Evolutionary conservation across 1,140 invertebrate genomes (phyloP).

Genomic region (Elysia chlorotica): DNA sequence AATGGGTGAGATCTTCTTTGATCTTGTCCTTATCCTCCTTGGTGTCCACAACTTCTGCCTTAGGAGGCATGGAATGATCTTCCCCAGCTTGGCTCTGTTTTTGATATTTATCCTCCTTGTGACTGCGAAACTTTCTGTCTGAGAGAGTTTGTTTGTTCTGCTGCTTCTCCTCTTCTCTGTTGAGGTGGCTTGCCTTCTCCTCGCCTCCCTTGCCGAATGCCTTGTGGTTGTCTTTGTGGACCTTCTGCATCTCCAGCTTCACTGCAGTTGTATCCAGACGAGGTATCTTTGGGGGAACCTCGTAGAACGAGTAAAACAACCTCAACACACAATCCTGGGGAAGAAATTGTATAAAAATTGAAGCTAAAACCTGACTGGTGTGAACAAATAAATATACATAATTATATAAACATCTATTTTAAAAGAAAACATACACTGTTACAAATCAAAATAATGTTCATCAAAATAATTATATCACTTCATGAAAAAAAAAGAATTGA

Average conservation of each 20-base stretch:
- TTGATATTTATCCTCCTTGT: background rate
- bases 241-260: background rate
- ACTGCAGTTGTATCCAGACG: background rate
- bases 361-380: background rate
- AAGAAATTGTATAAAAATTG: background rate
- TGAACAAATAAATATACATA: background rate
- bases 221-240: background rate
- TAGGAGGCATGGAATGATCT: no score
- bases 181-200: background rate
- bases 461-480: background rate
- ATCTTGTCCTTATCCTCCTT: no score
- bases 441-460: background rate
- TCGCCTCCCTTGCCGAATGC: background rate
- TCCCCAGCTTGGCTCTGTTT: no score
- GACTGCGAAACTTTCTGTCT: background rate
- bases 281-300: background rate
- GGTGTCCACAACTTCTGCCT: no score
- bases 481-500: background rate
- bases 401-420: background rate
- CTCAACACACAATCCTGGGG: conserved; percentile 12
- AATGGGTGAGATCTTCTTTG: no score
- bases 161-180: background rate
- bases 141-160: background rate
- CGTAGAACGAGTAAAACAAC: conserved; percentile 17
- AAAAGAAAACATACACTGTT: background rate